Percentiles rank a stretch among this genome's conserved stretches.
Conservation (phyloP, 2,888 invertebrate genomes). For the Magallana nippona region DNA sequence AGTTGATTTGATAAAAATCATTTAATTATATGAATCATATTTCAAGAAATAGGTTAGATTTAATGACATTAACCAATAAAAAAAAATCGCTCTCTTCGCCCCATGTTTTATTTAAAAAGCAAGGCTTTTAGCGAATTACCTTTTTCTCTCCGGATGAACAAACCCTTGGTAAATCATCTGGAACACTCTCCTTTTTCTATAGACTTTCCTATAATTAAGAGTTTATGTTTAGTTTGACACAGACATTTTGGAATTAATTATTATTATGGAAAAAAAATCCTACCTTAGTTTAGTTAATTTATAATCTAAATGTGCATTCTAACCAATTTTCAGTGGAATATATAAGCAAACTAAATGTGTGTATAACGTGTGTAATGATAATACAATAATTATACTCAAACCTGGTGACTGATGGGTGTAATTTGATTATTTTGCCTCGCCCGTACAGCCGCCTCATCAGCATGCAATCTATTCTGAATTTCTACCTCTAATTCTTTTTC, state of each 20-base stretch:
- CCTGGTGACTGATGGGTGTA: neutral
- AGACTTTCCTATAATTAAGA: conserved; percentile 4
- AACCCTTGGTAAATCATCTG: neutral
- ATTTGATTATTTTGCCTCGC: neutral
- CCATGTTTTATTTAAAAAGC: neutral
- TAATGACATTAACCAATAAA: neutral
- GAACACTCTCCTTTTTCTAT: neutral
- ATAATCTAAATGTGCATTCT: neutral
- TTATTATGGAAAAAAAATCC: neutral
- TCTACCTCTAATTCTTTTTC: neutral
- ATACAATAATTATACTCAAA: neutral
- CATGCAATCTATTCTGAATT: neutral
- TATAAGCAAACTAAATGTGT: too few species aligned
- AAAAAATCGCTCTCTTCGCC: neutral
- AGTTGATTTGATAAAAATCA: too few species aligned
- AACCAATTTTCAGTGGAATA: too few species aligned
- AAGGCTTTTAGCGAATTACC: neutral
- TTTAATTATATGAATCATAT: neutral
- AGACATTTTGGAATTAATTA: neutral
- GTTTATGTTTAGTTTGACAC: too few species aligned
- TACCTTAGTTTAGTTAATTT: neutral
- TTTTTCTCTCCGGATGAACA: neutral
- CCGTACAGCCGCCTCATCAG: neutral
- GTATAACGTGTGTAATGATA: too few species aligned
- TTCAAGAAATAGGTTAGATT: neutral